These are phyloP conservation scores for Cataglyphis cursor DNA, from an alignment of 2,888 invertebrate species.

Conservation along the genomic window DNA sequence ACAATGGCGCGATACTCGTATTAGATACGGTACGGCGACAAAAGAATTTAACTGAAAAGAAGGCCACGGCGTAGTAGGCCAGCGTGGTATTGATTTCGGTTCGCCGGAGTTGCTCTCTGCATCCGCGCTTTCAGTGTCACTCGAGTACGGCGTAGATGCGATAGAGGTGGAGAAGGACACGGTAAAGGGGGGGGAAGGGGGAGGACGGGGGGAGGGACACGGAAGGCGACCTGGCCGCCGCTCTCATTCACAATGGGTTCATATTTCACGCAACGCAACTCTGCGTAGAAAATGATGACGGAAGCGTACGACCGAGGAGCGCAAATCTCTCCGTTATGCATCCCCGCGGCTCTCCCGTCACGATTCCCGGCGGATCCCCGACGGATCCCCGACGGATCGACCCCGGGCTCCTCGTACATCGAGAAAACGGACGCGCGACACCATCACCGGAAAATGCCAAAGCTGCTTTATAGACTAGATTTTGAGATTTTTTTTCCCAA, in stretches of 20 bases:
- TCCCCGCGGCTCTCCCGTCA: too few relatives aligned
- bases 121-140: conserved; percentile 77
- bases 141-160: conserved; percentile 73
- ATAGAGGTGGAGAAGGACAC: conserved; percentile 48
- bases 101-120: conserved; percentile 71
- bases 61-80: conserved; percentile 80
- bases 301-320: background rate
- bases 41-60: conserved; percentile 77
- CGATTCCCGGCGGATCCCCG: background rate
- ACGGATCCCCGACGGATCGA: background rate
- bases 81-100: conserved; percentile 78
- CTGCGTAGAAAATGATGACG: conserved; percentile 29
- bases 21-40: conserved; percentile 42
- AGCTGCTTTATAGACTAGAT: background rate
- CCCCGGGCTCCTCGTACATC: background rate
- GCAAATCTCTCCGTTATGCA: conserved; percentile 6
- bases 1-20: conserved; percentile 10
- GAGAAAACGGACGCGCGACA: background rate
- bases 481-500: background rate
- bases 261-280: conserved; percentile 31
- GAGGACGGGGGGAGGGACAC: background rate
- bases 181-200: conserved; percentile 29
- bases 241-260: conserved; percentile 65
- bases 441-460: background rate
- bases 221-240: conserved; percentile 13